phyloP scores from a whole-genome alignment of 1,140 invertebrate genomes.

The Oreohelix idahoensis region DNA sequence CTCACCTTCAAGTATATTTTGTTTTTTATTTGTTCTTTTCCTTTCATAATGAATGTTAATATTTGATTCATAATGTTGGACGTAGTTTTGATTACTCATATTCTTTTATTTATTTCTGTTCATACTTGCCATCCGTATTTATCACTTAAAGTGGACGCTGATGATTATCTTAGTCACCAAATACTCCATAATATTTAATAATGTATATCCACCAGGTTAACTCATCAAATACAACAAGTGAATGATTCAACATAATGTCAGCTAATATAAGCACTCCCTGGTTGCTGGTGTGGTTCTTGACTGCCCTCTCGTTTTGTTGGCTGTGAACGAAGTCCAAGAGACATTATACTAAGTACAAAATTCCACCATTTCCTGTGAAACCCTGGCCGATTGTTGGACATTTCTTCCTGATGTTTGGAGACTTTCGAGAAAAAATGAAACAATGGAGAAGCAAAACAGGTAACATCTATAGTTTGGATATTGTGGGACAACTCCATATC shows the following conservation, averaged over 20 bases:
- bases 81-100: too few relatives aligned
- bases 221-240: too few relatives aligned
- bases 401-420: neutral
- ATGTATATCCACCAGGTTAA: too few relatives aligned
- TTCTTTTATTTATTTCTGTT: too few relatives aligned
- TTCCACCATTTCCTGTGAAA: neutral
- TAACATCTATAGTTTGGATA: neutral
- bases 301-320: neutral
- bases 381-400: neutral
- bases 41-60: too few relatives aligned
- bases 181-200: too few relatives aligned
- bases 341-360: neutral
- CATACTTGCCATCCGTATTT: too few relatives aligned
- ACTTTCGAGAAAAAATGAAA: neutral
- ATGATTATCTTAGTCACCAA: too few relatives aligned
- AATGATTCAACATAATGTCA: neutral
- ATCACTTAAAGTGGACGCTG: too few relatives aligned
- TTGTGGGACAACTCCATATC: neutral
- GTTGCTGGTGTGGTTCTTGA: neutral
- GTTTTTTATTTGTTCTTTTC: too few relatives aligned
- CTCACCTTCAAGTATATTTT: too few relatives aligned
- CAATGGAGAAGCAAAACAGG: neutral
- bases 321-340: neutral
- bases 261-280: neutral
- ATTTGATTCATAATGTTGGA: too few relatives aligned